Evolutionary conservation across 2,888 invertebrate genomes (phyloP), one percentile per base, ranked within the genome.

Genomic region (Drosophila tripunctata): DNA sequence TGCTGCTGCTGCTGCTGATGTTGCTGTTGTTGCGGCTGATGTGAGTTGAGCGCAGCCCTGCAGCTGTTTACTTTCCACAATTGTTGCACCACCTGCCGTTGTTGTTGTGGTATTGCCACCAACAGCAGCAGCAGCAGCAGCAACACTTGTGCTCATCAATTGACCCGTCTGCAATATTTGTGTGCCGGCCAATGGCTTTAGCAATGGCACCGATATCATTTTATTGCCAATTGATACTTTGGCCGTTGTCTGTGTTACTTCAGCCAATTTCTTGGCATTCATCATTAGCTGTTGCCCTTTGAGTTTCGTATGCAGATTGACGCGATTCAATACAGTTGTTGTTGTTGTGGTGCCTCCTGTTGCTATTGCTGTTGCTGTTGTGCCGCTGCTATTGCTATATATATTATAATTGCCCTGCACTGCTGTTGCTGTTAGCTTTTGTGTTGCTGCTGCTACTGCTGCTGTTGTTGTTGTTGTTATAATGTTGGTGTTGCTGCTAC

Each of bases 171-270:
- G 86, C 22, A 89, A 69, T 12, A 89, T 82, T 67, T 89, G 89
- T 3, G 83, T 61, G 0, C 79, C 84, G 51, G 78, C 86, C n/a
- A 89, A 54, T 2, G 90, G 90, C 60, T 92, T 91, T 2, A 92
- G 55, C 45, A 91, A 67, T 10, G 92, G 92, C 61, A 92, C 92
- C 19, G 92, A 91, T 57, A 92, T 91, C n/a, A 90, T 91, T 50
- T 90, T 90, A 65, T 91, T 91, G 24, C 91, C 91, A 50, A 91
- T 90, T 1, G 91, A 90, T 2, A 91, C 91, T 75, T 91, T 92
- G 40, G 91, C 93, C 8, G 94, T 94, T 4, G 93, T 93, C 88
- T 93, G 93, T 2, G 93, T 93, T 1, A 93, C 93, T 77, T 93
- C 93, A 52, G 93, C 65, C 35, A 86, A 45, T 58, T 88, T 89